Percentiles rank a stretch among this genome's conserved stretches.
These are phyloP conservation scores for Reticulitermes speratus DNA, from an alignment of 1,140 invertebrate species.

Conservation along the genomic window DNA sequence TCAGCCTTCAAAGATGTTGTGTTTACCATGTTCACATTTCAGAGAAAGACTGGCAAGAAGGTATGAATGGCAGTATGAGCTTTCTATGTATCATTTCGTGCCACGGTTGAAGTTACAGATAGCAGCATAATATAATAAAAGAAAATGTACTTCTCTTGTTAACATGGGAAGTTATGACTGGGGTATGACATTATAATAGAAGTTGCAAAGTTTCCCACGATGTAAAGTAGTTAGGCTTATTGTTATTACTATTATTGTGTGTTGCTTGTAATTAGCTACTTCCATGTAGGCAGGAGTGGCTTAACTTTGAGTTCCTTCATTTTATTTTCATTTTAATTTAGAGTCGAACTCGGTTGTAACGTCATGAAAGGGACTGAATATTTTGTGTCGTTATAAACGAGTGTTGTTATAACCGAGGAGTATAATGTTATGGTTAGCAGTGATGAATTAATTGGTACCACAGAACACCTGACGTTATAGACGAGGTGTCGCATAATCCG, in stretches of 20 bases:
- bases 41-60: background rate
- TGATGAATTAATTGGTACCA: too few species aligned
- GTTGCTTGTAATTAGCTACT: background rate
- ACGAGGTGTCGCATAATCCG: too few species aligned
- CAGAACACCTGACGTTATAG: too few species aligned
- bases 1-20: background rate
- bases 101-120: background rate
- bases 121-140: background rate
- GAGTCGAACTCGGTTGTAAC: too few species aligned
- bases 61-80: background rate
- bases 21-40: background rate
- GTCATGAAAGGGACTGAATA: too few species aligned
- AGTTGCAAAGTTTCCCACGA: background rate
- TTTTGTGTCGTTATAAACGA: too few species aligned
- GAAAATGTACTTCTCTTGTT: background rate
- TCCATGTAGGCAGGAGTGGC: background rate
- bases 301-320: background rate
- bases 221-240: background rate
- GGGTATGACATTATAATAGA: background rate
- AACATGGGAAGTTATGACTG: slow-evolving; percentile 8
- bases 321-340: background rate
- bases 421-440: too few species aligned
- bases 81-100: slow-evolving; percentile 7
- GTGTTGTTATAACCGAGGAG: too few species aligned
- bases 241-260: background rate